Conservation (phyloP, 2,888 invertebrate species). For the Perdita meconis region DNA sequence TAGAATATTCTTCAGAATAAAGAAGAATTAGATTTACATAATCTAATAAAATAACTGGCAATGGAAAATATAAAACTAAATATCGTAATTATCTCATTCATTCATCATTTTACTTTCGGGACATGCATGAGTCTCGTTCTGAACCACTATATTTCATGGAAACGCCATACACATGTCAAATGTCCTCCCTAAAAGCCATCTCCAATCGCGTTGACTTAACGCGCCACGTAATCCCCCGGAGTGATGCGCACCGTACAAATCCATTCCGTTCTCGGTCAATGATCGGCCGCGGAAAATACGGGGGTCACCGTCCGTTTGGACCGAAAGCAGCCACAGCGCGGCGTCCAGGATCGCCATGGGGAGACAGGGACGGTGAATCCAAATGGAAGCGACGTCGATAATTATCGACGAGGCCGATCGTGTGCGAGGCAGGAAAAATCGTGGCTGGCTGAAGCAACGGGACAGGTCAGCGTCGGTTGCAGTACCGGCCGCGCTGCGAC, state of each 20-base stretch:
- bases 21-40: no score
- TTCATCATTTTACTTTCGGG: no score
- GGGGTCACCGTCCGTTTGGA: constrained; percentile 39
- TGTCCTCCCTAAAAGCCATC: neutral
- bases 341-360: constrained; percentile 20
- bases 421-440: constrained; percentile 67
- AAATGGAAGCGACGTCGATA: constrained; percentile 61
- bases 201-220: neutral
- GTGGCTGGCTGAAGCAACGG: constrained; percentile 64
- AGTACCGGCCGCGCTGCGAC: constrained; percentile 34
- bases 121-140: no score
- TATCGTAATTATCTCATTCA: no score
- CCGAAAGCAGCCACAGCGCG: constrained; percentile 17
- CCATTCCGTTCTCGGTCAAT: constrained; percentile 31
- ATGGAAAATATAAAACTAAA: no score
- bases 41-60: no score
- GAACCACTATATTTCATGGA: no score
- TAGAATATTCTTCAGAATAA: no score
- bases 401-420: constrained; percentile 69
- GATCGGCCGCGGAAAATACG: constrained; percentile 35
- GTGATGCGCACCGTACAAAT: neutral
- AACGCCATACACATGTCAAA: no score
- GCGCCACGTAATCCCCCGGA: neutral
- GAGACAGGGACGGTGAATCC: constrained; percentile 18
- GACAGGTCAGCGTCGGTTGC: constrained; percentile 58